Evolutionary conservation across 2,888 invertebrate genomes (phyloP), one percentile per base, ranked within the genome.

Genomic region (Stomorhina lunata): DNA sequence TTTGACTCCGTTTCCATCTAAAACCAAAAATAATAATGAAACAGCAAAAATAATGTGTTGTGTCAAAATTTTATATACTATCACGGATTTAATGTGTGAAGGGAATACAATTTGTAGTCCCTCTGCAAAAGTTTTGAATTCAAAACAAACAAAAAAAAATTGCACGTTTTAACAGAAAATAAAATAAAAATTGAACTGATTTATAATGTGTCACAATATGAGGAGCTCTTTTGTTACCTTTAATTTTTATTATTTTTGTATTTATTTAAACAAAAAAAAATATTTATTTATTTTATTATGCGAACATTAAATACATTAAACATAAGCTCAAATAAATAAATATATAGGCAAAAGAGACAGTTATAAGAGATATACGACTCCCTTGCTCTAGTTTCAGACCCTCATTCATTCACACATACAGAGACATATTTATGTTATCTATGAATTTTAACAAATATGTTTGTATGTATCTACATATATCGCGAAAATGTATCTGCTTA

Each of bases 1-100:
- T 76, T 71, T 40, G 45, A 37, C 43, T 9, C 22, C 32, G 17
- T 78, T 55, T 66, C 48, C 20, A 65, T 4, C 27, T 12, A 40
- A 27, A 55, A n/a, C 17, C 25, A n/a, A 17, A 55, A 55, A 57
- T 40, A 5, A 57, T 32, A 48, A 22, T 45, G n/a, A 37, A n/a
- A 72, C 37, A 40, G 12, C 45, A 43, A 65, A 29, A 66, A 48
- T 45, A 55, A 66, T 50, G 69, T 55, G 66, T 71, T 71, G 71
- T 79, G 82, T 82, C 82, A 82, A 82, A 82, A 82, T 82, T 82
- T 82, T 79, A 82, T 78, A 71, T 71, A n/a, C n/a, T n/a, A 81
- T 76, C 82, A 82, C 75, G 82, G 75, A 76, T 75, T 40, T 68
- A 29, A 59, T 66, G 82, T 78, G 72, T 78, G 43, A 81, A 73